A percentile compares a stretch with the other conserved stretches of the same genome.
phyloP scores from a whole-genome alignment of 2,888 invertebrate species.

The Thymelicus sylvestris region DNA sequence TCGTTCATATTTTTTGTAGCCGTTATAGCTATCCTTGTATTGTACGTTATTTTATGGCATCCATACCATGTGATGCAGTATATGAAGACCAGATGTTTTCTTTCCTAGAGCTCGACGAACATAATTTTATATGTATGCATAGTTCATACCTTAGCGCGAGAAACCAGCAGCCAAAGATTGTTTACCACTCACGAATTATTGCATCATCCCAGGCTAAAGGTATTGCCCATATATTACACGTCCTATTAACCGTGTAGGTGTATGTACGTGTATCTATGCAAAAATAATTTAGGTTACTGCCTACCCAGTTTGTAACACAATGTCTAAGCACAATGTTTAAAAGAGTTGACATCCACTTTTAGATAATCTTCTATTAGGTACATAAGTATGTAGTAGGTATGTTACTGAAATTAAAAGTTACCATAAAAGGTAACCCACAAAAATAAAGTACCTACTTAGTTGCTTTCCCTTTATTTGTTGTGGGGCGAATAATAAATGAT shows the following conservation, averaged over 20 bases:
- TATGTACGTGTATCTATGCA: neutral
- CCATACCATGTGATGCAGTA: slow-evolving; percentile 36
- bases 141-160: slow-evolving; percentile 3
- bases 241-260: slow-evolving; percentile 7
- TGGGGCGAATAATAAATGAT: too few species aligned
- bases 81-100: slow-evolving; percentile 45
- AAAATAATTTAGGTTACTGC: neutral
- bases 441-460: too few species aligned
- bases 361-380: slow-evolving; percentile 11
- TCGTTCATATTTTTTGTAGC: slow-evolving; percentile 63
- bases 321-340: slow-evolving; percentile 9
- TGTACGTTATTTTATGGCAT: slow-evolving; percentile 40
- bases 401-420: neutral
- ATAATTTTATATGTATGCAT: slow-evolving; percentile 22
- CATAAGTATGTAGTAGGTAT: neutral
- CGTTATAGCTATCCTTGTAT: slow-evolving; percentile 44
- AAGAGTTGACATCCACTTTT: slow-evolving; percentile 3
- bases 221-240: slow-evolving; percentile 5
- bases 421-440: neutral
- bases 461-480: too few species aligned
- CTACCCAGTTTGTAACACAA: slow-evolving; percentile 9
- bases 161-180: slow-evolving; percentile 34
- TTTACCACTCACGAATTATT: slow-evolving; percentile 43
- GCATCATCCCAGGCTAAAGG: slow-evolving; percentile 42
- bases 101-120: slow-evolving; percentile 32